Base-by-base conservation (phyloP, 2,797 vertebrate genomes). In the Crax fasciolata region DNA sequence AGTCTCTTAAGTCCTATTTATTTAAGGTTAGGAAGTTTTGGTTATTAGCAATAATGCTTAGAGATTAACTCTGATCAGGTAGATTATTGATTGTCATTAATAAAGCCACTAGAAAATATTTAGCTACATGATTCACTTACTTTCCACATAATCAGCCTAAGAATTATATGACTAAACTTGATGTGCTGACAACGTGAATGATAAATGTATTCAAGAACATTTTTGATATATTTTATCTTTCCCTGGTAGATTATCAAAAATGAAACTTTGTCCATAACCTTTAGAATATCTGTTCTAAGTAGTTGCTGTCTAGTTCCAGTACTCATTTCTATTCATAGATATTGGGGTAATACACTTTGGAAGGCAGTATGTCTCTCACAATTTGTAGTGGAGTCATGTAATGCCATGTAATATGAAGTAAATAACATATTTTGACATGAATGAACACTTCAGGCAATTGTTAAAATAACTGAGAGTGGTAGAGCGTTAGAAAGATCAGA, bases 181-280 rank as follows among this genome's bases (percentile, higher is more conserved):
- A 91, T 96, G 76, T 43, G 25, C 57, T 92, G 94, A 94, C 67
- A 51, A 57, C 77, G 24, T 84, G 82, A 97, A 96, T 96, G 96
- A 98, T 94, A 97, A 95, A 97, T 97, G 96, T 65, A 93, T 87
- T 94, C 27, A 7, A 85, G 83, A 93, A 54, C 86, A 94, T 97
- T 97, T 97, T 87, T 96, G 86, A 96, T 95, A 32, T 65, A 96
- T 97, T 98, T 98, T 96, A 93, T 97, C 96, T 96, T 96, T 96
- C 92, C 81, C 35, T 90, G 95, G 52, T 94, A 92, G 77, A 97
- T 97, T 97, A 97, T 96, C 80, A 97, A 94, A 97, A 97, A 97
- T 92, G 89, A 96, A 96, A 95, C n/a, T 80, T 95, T 96, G 73
- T 89, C 90, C 90, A 77, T 97, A 95, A 93, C 93, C 74, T 85